phyloP scores from a whole-genome alignment of 2,888 invertebrate species.

The Caenorhabditis angaria region DNA sequence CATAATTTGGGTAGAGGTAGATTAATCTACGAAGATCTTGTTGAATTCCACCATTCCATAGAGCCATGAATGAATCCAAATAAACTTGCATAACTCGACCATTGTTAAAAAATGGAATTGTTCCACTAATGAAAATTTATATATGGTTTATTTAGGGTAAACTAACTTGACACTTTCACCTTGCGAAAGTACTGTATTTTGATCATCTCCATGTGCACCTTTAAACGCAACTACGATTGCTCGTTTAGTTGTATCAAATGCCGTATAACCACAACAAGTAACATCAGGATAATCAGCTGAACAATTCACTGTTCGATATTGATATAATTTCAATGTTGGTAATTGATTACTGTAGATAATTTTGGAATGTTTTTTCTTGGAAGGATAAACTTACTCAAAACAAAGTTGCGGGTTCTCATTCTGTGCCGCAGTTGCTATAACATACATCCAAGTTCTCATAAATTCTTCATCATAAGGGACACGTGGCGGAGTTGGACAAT shows the following conservation, averaged over 20 bases:
- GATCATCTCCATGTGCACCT: slow-evolving; percentile 32
- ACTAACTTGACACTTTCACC: slow-evolving; percentile 4
- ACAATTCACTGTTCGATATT: slow-evolving; percentile 20
- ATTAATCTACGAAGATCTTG: slow-evolving; percentile 18
- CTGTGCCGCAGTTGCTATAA: slow-evolving; percentile 24
- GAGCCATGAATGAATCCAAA: slow-evolving; percentile 20
- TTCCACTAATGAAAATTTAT: slow-evolving; percentile 19
- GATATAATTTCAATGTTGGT: slow-evolving; percentile 25
- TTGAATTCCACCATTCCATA: slow-evolving; percentile 33
- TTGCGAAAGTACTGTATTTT: slow-evolving; percentile 9
- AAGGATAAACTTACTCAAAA: slow-evolving; percentile 20
- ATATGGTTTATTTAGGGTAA: neutral
- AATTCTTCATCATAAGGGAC: slow-evolving; percentile 25
- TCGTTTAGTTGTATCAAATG: slow-evolving; percentile 17
- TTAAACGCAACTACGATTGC: slow-evolving; percentile 25
- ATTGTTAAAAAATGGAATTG: slow-evolving; percentile 14
- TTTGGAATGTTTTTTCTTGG: neutral
- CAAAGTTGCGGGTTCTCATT: slow-evolving; percentile 32
- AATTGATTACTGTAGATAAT: slow-evolving; percentile 21
- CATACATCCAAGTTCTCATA: slow-evolving; percentile 23
- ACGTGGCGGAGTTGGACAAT: neutral
- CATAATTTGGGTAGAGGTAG: slow-evolving; percentile 22
- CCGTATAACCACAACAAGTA: slow-evolving; percentile 27
- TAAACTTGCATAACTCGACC: slow-evolving; percentile 18
- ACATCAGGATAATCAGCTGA: slow-evolving; percentile 17